Percentiles rank a stretch among this genome's conserved stretches.
phyloP scores from a whole-genome alignment of 2,888 invertebrate species.

The Polyploca ridens region DNA sequence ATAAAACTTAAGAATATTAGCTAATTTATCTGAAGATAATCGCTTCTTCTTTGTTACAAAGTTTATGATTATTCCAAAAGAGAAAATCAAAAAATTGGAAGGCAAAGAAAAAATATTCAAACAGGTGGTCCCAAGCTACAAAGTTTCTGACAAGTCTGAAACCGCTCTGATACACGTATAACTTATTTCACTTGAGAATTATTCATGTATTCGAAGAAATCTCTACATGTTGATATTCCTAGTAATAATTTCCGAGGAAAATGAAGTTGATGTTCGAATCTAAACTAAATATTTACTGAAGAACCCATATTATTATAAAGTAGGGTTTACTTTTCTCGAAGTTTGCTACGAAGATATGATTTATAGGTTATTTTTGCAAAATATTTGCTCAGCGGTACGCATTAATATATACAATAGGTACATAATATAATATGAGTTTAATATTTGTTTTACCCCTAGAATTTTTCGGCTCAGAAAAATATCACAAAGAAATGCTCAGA shows the following conservation, averaged over 20 bases:
- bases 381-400: not conserved
- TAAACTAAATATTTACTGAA: not conserved
- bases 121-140: slow-evolving; percentile 15
- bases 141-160: slow-evolving; percentile 16
- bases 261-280: not conserved
- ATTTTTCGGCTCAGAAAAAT: too few relatives aligned
- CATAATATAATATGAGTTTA: too few relatives aligned
- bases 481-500: too few relatives aligned
- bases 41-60: not conserved
- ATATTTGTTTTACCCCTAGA: too few relatives aligned
- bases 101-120: slow-evolving; percentile 13
- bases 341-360: not conserved
- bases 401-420: not conserved
- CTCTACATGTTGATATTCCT: not conserved
- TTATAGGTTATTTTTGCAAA: not conserved
- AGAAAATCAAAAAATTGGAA: not conserved
- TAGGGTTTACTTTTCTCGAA: not conserved
- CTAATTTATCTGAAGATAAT: too few relatives aligned
- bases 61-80: not conserved
- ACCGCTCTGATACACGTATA: slow-evolving; percentile 18
- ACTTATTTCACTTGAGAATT: slow-evolving; percentile 20
- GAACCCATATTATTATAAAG: not conserved
- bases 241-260: not conserved
- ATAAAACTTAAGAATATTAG: too few relatives aligned
- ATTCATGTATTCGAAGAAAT: slow-evolving; percentile 17